These are phyloP conservation scores for Schizopygopsis pylzovi DNA, from an alignment of 2,797 vertebrate species.

Conservation along the genomic window DNA sequence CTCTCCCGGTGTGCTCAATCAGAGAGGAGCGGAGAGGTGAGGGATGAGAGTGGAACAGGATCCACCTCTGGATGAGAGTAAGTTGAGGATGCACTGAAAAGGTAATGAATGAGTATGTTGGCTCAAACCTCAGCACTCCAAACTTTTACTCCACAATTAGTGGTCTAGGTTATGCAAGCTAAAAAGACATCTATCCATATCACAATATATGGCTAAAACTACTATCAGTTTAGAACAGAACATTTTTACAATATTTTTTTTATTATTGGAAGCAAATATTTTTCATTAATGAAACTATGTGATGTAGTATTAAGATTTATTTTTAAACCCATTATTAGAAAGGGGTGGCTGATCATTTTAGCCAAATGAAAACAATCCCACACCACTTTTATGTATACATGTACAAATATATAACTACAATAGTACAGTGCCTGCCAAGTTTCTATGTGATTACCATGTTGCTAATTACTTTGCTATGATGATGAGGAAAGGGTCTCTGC, in stretches of 20 bases:
- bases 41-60: conserved; percentile 12
- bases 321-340: background rate
- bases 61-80: conserved; percentile 9
- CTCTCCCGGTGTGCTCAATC: conserved; percentile 29
- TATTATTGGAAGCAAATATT: background rate
- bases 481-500: background rate
- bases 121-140: conserved; percentile 10
- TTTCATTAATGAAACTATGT: background rate
- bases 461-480: conserved; percentile 11
- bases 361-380: background rate
- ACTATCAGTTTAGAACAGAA: background rate
- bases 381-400: background rate
- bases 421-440: background rate
- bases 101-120: conserved; percentile 7
- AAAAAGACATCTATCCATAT: background rate
- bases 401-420: background rate
- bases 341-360: background rate
- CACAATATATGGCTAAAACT: background rate
- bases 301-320: conserved; percentile 1
- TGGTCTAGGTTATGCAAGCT: background rate
- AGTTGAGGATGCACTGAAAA: conserved; percentile 11
- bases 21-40: conserved; percentile 27
- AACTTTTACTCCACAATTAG: conserved; percentile 7
- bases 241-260: background rate
- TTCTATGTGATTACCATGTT: background rate